These are phyloP conservation scores for Lathamus discolor DNA, from an alignment of 2,113 vertebrate genomes.

Conservation along the genomic window DNA sequence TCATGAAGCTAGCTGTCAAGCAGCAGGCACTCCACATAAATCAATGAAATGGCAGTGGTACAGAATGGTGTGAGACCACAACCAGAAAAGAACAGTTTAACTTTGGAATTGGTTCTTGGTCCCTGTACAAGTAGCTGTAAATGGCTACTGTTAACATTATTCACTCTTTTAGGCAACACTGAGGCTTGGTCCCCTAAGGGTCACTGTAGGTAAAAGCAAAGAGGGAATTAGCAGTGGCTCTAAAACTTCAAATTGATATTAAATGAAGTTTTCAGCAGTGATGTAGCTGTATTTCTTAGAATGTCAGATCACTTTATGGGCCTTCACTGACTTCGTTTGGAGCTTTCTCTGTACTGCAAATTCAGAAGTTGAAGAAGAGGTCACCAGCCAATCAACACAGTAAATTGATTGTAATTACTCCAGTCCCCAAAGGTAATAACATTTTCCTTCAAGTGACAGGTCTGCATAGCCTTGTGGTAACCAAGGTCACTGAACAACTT, in stretches of 20 bases:
- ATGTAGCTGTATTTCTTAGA: neutral
- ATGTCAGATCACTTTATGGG: neutral
- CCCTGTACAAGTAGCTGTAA: neutral
- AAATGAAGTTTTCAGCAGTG: neutral
- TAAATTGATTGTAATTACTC: constrained; percentile 28
- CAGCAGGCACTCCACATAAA: neutral
- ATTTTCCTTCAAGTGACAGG: neutral
- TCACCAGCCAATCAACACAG: neutral
- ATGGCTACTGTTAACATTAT: neutral
- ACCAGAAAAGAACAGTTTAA: neutral
- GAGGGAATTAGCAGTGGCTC: neutral
- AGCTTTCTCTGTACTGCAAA: neutral
- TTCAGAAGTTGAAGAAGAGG: neutral
- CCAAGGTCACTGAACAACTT: neutral
- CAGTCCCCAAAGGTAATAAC: neutral
- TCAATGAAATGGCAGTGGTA: neutral
- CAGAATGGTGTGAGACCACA: neutral
- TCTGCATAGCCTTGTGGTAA: neutral
- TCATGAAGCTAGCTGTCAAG: neutral
- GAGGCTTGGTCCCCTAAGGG: neutral
- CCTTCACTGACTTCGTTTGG: neutral
- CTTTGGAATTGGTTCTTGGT: neutral
- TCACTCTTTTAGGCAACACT: neutral
- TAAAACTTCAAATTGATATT: neutral
- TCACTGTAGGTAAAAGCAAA: neutral